Base-by-base conservation (phyloP, 2,797 vertebrate genomes). In the Pangasius macronema region DNA sequence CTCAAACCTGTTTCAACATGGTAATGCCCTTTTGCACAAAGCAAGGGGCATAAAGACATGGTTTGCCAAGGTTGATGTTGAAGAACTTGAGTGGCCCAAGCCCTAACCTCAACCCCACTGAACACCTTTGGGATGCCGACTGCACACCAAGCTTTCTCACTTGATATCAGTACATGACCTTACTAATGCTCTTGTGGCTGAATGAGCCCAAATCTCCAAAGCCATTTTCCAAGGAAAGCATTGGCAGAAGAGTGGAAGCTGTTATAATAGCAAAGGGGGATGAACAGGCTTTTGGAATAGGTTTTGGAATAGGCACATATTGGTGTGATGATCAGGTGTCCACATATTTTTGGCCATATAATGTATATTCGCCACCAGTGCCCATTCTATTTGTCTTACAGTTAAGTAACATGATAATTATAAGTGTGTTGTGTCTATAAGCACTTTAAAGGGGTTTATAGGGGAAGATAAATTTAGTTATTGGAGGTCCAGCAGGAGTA, bases 311-410 rank as follows among this genome's bases (percentile, higher is more conserved):
- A 33, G 65, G 27, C 57, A 59, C 7, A 24, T 16, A 67, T 67
- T 67, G 30, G 65, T 67, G 1, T 67, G 65, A 67, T 67, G 65
- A 67, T 30, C 65, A 67, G 65, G 14, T 33, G 13, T 6, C 61
- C 65, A 67, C 61, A 24, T 63, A 11, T 63, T 63, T 27, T 63
- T 63, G 24, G 27, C 27, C 61, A 63, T 63, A 63, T 63, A 63
- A 63, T 65, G n/a, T 8, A 68, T 20, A 68, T 68, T 87, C 83
- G 63, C 87, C 85, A 57, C 36, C 53, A 46, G 46, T 33, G 46
- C 30, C 36, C 42, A 33, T 61, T 46, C 65, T 70, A 42, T 61
- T 80, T 80, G 36, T 30, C 18, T 76, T 51, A 76, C 42, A 46
- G 3, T 49, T 11, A 33, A 63, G 42, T 67, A 67, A 67, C n/a